Base-by-base conservation (phyloP, 2,888 invertebrate genomes). In the Drosophila infuscata region DNA sequence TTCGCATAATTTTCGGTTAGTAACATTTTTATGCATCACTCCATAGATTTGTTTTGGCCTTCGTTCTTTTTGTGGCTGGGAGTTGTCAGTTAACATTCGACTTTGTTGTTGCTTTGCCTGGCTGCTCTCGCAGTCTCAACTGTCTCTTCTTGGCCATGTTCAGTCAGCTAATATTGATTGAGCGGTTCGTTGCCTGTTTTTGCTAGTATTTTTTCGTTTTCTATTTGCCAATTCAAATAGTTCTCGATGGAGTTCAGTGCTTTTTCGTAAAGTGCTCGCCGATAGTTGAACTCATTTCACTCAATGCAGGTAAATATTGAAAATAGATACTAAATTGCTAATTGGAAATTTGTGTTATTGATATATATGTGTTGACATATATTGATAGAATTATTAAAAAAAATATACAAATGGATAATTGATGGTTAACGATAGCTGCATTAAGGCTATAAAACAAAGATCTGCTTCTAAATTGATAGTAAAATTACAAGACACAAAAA, bases 201-300 rank as follows among this genome's bases (percentile, higher is more conserved):
- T 36, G 57, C 57, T 69, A 71, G 32, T 30, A 11, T 29, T 17
- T 49, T 51, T 51, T 29, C 61, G 68, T 64, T 81, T 83, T 77
- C 81, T 74, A 77, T 81, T 83, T 77, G 70, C 74, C 79, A 72
- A 53, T 74, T 74, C 81, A 88, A 88, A 86, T 70, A 86, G 58
- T 81, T 89, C 66, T 46, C 48, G 70, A 86, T 86, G 86, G 87
- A 74, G 86, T 75, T 84, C 75, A 70, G 41, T 65, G 80, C 79
- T 68, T 64, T 52, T 29, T n/a, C 48, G 52, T 29, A 36, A 51
- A 46, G 51, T 66, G 30, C 11, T 56, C 56, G 12, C 57, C 35
- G 57, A 29, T 41, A 57, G 71, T 29, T 58, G 67, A 46, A 56
- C 70, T 70, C 62, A 75, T 79, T 75, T 63, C 49, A 51, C 51